These are phyloP conservation scores for Carcharodon carcharias DNA, from an alignment of 2,797 vertebrate species.

Conservation along the genomic window DNA sequence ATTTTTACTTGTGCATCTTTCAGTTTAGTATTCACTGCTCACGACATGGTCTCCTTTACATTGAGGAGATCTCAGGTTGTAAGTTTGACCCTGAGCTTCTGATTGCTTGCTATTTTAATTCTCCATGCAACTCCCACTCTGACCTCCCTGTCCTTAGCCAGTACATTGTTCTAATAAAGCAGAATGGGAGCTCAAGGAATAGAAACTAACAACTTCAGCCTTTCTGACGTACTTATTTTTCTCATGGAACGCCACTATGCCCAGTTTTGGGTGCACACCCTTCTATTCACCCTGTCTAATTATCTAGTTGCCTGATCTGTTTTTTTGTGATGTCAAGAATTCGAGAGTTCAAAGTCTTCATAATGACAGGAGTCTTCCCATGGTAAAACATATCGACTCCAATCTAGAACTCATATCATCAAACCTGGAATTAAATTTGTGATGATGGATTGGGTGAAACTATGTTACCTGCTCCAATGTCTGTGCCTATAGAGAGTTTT, in stretches of 20 bases:
- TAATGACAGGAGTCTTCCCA: neutral
- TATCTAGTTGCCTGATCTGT: neutral
- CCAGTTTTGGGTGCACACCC: neutral
- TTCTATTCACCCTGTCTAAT: neutral
- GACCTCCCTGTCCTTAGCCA: no score
- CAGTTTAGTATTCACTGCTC: no score
- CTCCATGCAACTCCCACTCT: no score
- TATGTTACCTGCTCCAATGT: neutral
- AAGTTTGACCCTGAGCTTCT: no score
- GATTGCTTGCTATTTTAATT: no score
- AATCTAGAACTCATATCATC: neutral
- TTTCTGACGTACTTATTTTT: neutral
- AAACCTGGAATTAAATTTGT: neutral
- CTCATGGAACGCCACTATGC: neutral
- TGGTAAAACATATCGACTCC: neutral
- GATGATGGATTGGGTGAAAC: no score
- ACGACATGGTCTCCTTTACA: no score
- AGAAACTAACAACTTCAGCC: neutral
- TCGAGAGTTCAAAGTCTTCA: neutral
- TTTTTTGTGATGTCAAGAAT: neutral
- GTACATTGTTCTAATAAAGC: no score
- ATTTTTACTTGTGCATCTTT: no score
- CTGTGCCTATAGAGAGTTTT: neutral
- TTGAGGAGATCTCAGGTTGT: no score
- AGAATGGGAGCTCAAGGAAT: no score